Evolutionary conservation across 2,113 vertebrate species (phyloP).

Genomic region (Bubalus kerabau): DNA sequence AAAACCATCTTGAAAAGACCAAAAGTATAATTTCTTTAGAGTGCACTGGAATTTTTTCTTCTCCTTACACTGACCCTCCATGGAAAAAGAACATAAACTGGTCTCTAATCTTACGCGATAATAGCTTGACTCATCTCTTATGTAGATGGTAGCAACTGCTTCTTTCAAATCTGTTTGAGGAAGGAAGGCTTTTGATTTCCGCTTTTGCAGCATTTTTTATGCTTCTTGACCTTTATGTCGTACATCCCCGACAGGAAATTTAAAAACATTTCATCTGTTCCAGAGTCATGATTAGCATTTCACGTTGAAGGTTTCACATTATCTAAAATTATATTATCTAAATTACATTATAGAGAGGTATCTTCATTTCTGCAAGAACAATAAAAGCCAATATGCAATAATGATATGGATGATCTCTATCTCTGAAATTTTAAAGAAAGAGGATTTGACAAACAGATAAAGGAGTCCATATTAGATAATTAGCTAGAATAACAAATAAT

Average conservation of each 20-base stretch:
- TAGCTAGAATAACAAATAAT: not conserved
- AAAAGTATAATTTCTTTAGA: not conserved
- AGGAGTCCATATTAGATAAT: not conserved
- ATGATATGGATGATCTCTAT: not conserved
- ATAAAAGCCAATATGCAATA: not conserved
- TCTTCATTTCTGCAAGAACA: not conserved
- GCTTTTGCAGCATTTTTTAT: not conserved
- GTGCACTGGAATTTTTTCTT: not conserved
- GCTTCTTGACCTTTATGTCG: not conserved
- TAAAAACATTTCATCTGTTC: not conserved
- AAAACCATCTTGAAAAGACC: not conserved
- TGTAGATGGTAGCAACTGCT: not conserved
- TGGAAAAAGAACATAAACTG: not conserved
- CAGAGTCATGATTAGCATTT: not conserved
- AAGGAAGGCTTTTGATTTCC: not conserved
- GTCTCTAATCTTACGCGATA: not conserved
- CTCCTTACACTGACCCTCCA: not conserved
- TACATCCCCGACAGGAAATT: not conserved
- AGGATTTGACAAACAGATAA: not conserved
- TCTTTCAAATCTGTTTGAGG: not conserved
- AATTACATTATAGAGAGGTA: not conserved
- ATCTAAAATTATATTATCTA: not conserved
- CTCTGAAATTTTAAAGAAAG: not conserved
- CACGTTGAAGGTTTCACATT: not conserved
- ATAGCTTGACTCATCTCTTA: not conserved